A percentile compares a stretch with the other conserved stretches of the same genome.
These are phyloP conservation scores for Quiscalus mexicanus DNA, from an alignment of 2,113 vertebrate genomes.

Conservation along the genomic window DNA sequence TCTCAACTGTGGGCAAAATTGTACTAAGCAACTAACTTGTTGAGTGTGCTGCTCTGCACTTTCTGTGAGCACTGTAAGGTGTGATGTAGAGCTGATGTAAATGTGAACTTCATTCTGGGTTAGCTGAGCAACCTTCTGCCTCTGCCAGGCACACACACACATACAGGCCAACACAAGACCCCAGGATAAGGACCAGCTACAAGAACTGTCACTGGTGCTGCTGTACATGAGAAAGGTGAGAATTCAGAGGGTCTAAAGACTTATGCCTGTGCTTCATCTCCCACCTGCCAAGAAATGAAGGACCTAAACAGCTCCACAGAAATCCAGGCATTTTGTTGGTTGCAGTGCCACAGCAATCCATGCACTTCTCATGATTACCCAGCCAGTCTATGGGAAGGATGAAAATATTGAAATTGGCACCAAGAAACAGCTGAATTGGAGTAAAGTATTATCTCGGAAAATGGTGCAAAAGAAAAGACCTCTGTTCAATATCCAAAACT, in stretches of 20 bases:
- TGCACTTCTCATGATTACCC: not conserved
- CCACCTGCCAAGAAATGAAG: not conserved
- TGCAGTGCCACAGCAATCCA: not conserved
- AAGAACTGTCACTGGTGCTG: not conserved
- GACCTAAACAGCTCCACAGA: not conserved
- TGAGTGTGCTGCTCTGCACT: not conserved
- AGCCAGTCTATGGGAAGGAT: not conserved
- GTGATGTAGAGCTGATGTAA: not conserved
- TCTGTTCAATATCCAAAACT: not conserved
- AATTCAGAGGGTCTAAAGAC: not conserved
- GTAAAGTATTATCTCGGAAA: not conserved
- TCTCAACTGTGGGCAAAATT: not conserved
- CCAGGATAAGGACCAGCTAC: not conserved
- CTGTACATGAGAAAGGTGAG: not conserved
- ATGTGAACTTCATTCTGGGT: not conserved
- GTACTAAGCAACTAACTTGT: not conserved
- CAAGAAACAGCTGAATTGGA: not conserved
- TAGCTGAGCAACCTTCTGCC: not conserved
- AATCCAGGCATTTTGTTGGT: not conserved
- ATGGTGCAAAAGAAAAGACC: not conserved
- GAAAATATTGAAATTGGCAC: not conserved
- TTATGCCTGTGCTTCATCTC: not conserved
- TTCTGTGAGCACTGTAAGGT: not conserved
- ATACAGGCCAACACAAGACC: not conserved
- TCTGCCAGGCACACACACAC: fast-evolving